Evolutionary conservation across 64 coral and sea anemone genomes (phyloP), one percentile per base, ranked within the genome.

Genomic region (Platygyra sinensis): DNA sequence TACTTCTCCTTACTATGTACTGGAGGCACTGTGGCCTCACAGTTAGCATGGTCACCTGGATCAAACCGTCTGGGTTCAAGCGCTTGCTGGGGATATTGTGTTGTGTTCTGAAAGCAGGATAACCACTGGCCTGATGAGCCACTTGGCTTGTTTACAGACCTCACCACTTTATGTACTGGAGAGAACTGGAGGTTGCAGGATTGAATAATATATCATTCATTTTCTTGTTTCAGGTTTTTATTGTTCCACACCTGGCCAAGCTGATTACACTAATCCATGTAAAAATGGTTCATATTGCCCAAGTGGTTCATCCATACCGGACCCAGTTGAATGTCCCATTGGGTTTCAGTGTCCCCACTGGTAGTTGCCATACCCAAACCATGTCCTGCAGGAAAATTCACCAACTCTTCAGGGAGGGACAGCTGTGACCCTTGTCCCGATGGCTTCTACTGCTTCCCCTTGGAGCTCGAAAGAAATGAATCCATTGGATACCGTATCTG

Each of bases 271-370:
- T 22, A 90, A 75, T 52, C 96, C 93, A 22, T 98, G 96, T 51
- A 93, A 94, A 52, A 89, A 65, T 54, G 96, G 96, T 22, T 95
- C 84, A 32, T 98, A 90, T 14, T 98, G 96, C 78, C 96, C 96
- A 83, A 89, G 84, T 30, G 83, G 88, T 19, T 95, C 96, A 25
- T 79, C 60, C 31, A 38, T 78, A 61, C 61, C 83, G 52, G 84
- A 86, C 76, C 50, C 87, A 3, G 28, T 83, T 79, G 87, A 93
- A 78, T 98, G 96, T 38, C 93, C 73, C 7, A 90, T 87, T 75
- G 96, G 96, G 5, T 98, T 98, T 54, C 96, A 95, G 5, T 98
- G 96, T n/a, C 20, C 96, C 96, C 4, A 42, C 72, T 50, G 96
- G 93, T 0, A 98, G 96, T n/a, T 83, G 60, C 93, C 11, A 42